These are phyloP conservation scores for Dicaeum eximium DNA, from an alignment of 2,113 vertebrate species.

Conservation along the genomic window DNA sequence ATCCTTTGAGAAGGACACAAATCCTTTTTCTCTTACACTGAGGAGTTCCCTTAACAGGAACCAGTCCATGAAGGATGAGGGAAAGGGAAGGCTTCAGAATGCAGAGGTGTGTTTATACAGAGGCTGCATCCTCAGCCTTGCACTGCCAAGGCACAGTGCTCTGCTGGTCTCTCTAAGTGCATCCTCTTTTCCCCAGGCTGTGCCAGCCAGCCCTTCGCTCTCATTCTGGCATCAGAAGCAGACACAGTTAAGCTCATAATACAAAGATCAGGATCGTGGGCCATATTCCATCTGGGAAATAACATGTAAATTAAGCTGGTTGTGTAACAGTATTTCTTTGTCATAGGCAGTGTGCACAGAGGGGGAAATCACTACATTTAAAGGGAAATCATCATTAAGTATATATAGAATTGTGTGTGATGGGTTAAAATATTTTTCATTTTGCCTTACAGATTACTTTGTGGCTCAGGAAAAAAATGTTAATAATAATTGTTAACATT, in stretches of 20 bases:
- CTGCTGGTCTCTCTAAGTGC: neutral
- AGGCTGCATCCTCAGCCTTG: neutral
- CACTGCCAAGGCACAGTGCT: neutral
- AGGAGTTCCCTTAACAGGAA: neutral
- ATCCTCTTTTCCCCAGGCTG: neutral
- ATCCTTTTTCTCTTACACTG: neutral
- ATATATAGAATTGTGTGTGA: neutral
- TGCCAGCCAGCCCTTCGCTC: neutral
- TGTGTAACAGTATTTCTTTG: neutral
- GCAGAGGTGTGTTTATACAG: neutral
- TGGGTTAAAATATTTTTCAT: neutral
- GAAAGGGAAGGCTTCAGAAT: neutral
- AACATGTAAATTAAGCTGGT: neutral
- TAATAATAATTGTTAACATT: neutral
- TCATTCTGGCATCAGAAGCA: neutral
- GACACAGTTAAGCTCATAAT: neutral
- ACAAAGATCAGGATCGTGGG: neutral
- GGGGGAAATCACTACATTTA: neutral
- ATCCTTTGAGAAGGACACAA: neutral
- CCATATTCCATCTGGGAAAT: neutral
- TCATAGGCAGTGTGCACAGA: neutral
- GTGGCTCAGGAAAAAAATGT: neutral
- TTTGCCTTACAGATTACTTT: neutral
- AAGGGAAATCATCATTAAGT: neutral
- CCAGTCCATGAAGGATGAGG: neutral